A percentile compares a stretch with the other conserved stretches of the same genome.
Conservation (phyloP, 1,140 invertebrate genomes). For the Paramacrobiotus metropolitanus region DNA sequence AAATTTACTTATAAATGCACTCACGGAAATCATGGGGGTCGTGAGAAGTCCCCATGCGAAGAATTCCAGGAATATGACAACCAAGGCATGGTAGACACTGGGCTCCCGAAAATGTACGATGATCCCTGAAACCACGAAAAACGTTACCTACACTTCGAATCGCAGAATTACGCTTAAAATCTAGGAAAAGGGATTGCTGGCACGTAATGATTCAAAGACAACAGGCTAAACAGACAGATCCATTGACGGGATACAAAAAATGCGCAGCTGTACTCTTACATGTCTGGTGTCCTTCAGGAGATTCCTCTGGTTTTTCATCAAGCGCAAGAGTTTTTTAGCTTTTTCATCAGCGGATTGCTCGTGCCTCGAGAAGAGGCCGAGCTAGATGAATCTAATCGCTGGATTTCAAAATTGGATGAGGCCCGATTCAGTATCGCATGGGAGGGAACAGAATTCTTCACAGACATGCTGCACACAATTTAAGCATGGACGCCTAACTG, state of each 20-base stretch:
- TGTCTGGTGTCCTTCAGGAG: not conserved
- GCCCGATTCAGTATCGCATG: not conserved
- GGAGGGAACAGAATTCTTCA: not conserved
- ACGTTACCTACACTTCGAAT: not conserved
- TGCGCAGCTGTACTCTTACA: not conserved
- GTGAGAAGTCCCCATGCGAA: slow-evolving; percentile 97
- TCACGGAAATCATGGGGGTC: slow-evolving; percentile 86
- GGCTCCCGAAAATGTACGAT: slow-evolving; percentile 43
- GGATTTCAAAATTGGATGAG: too few relatives aligned
- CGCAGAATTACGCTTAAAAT: not conserved
- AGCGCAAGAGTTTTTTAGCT: not conserved
- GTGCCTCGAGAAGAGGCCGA: too few relatives aligned
- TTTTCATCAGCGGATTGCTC: not conserved
- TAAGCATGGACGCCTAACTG: too few relatives aligned
- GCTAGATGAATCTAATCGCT: too few relatives aligned
- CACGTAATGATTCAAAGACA: not conserved
- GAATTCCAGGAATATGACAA: slow-evolving; percentile 98
- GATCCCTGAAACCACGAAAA: not conserved
- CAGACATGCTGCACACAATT: too few relatives aligned
- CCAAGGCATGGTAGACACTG: slow-evolving; percentile 84
- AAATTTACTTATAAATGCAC: slow-evolving; percentile 16
- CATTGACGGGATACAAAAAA: too few relatives aligned
- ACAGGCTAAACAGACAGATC: too few relatives aligned
- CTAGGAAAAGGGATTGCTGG: not conserved
- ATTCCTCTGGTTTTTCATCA: slow-evolving; percentile 2